Conservation (phyloP, 2,797 vertebrate genomes). For the Malacoctenus gilli region DNA sequence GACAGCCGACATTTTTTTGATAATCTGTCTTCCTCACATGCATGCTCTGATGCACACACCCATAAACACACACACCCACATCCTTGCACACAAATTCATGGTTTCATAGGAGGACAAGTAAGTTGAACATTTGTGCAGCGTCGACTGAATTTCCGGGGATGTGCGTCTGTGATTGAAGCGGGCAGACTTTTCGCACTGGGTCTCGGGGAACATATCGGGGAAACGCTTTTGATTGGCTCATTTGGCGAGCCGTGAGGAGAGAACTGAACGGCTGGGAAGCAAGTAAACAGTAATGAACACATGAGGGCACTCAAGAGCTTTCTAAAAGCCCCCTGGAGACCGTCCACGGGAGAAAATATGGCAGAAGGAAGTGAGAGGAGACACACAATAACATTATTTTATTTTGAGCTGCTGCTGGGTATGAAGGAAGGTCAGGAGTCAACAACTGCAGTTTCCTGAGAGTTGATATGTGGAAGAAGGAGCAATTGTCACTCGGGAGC, state of each 20-base stretch:
- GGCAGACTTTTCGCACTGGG: conserved; percentile 22
- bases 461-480: conserved; percentile 46
- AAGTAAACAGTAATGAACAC: conserved; percentile 57
- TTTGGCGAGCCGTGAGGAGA: conserved; percentile 14
- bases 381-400: conserved; percentile 55
- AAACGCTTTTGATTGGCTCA: conserved; percentile 9
- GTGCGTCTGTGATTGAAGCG: conserved; percentile 19
- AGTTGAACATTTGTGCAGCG: conserved; percentile 1
- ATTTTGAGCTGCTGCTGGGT: conserved; percentile 53
- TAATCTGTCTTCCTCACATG: neutral
- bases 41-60: neutral
- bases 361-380: conserved; percentile 41
- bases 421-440: conserved; percentile 64
- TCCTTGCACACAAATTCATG: neutral
- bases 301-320: conserved; percentile 77
- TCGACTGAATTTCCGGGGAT: conserved; percentile 8
- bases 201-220: neutral
- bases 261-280: conserved; percentile 10
- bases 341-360: conserved; percentile 25
- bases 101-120: neutral
- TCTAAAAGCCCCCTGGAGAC: conserved; percentile 47
- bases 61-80: neutral
- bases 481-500: conserved; percentile 39
- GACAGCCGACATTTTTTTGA: conserved; percentile 5
- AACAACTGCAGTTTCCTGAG: conserved; percentile 55